Percentiles rank a stretch among this genome's conserved stretches.
Conservation (phyloP, 2,113 vertebrate species). For the Actenoides lindsayi region DNA sequence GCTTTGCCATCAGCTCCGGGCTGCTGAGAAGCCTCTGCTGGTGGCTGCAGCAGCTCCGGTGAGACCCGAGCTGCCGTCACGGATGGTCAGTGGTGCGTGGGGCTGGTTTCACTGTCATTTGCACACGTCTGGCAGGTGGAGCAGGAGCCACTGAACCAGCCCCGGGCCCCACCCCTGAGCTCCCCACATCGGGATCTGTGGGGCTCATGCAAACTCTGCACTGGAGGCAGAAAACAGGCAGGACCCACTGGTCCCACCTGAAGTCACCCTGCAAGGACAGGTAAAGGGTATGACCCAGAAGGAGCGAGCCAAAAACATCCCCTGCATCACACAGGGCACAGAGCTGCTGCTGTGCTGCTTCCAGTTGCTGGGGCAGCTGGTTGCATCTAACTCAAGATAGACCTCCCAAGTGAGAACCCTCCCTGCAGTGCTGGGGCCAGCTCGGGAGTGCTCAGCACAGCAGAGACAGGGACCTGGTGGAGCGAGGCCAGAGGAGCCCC, state of each 20-base stretch:
- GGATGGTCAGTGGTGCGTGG: slow-evolving; percentile 51
- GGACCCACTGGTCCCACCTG: not conserved
- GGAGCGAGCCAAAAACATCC: rapidly evolving
- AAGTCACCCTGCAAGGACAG: not conserved
- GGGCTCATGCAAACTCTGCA: rapidly evolving
- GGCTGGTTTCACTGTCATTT: slow-evolving; percentile 12
- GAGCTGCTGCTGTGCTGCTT: not conserved
- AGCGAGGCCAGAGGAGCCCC: too few species aligned
- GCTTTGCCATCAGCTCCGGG: not conserved
- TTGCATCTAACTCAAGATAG: too few species aligned
- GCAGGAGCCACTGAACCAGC: slow-evolving; percentile 35
- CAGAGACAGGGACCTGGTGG: too few species aligned
- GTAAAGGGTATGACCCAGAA: not conserved
- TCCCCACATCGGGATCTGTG: not conserved
- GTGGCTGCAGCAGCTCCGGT: slow-evolving; percentile 21
- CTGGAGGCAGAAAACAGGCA: rapidly evolving
- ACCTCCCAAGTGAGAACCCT: too few species aligned
- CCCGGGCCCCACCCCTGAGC: not conserved
- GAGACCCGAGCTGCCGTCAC: slow-evolving; percentile 61
- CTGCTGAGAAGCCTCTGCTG: not conserved
- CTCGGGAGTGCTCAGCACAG: too few species aligned
- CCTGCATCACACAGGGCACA: not conserved
- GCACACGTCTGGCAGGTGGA: slow-evolving; percentile 75
- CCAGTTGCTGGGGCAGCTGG: not conserved
- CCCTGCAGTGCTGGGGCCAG: too few species aligned